These are phyloP conservation scores for Diglossa cyanea DNA, from an alignment of 2,797 vertebrate species.

Conservation along the genomic window DNA sequence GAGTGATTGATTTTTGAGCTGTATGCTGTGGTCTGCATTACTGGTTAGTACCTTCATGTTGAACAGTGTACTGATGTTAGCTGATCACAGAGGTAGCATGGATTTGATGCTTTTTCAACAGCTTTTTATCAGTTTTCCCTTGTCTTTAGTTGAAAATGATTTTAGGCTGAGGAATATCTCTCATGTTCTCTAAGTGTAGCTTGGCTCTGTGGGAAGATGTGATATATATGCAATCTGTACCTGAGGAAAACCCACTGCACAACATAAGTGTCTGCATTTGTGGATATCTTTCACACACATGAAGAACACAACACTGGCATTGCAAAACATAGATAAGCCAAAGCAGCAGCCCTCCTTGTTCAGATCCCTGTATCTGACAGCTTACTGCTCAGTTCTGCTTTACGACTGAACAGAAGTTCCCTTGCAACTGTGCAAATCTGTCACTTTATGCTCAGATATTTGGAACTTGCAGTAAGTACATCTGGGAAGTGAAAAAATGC, in stretches of 20 bases:
- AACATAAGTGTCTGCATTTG: not conserved
- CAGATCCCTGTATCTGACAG: not conserved
- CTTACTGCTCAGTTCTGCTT: not conserved
- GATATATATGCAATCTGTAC: not conserved
- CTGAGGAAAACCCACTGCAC: not conserved
- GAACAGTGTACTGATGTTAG: not conserved
- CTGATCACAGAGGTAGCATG: not conserved
- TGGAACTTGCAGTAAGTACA: not conserved
- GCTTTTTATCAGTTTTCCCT: not conserved
- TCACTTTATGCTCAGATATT: not conserved
- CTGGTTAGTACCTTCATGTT: not conserved
- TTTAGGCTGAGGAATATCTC: not conserved
- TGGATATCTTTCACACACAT: not conserved
- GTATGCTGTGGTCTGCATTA: not conserved
- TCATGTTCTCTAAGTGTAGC: not conserved
- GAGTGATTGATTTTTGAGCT: not conserved
- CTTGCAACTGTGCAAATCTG: constrained; percentile 5
- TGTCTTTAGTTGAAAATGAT: not conserved
- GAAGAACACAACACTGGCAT: not conserved
- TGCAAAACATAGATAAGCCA: not conserved
- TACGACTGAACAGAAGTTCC: not conserved
- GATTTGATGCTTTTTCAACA: not conserved
- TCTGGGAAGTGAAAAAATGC: constrained; percentile 19
- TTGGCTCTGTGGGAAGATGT: not conserved
- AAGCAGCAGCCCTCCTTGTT: not conserved